Conservation (phyloP, 2,797 vertebrate genomes). For the Semotilus atromaculatus region DNA sequence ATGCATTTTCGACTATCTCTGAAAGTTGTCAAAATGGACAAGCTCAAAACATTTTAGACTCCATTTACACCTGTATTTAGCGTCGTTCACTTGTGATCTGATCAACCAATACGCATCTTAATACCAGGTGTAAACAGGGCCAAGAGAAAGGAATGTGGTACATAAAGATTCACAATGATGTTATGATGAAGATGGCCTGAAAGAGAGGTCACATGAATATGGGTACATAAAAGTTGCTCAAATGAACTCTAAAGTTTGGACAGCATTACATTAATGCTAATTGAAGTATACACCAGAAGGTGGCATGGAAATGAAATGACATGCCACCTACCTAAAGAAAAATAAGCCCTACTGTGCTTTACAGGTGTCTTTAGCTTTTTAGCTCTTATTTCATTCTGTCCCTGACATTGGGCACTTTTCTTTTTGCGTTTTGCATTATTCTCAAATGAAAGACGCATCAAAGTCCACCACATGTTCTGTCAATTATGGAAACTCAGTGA, state of each 20-base stretch:
- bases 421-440: constrained; percentile 60
- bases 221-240: not conserved
- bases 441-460: constrained; percentile 68
- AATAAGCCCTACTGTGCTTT: constrained; percentile 70
- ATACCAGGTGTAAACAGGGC: not conserved
- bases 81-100: not conserved
- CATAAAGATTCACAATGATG: not conserved
- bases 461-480: constrained; percentile 68
- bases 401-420: constrained; percentile 54
- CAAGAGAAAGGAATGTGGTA: not conserved
- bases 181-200: not conserved
- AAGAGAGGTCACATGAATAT: not conserved
- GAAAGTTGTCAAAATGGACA: not conserved
- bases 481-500: constrained; percentile 64
- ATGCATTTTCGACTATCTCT: not conserved
- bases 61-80: not conserved
- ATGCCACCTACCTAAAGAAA: constrained; percentile 66
- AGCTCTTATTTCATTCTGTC: constrained; percentile 63
- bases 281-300: constrained; percentile 27
- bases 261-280: constrained; percentile 6
- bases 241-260: not conserved
- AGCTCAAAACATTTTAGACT: not conserved
- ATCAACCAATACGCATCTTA: not conserved
- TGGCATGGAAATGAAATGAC: constrained; percentile 59
- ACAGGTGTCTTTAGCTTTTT: constrained; percentile 49